Evolutionary conservation across 2,113 vertebrate species (phyloP).

Genomic region (Taxidea taxus): DNA sequence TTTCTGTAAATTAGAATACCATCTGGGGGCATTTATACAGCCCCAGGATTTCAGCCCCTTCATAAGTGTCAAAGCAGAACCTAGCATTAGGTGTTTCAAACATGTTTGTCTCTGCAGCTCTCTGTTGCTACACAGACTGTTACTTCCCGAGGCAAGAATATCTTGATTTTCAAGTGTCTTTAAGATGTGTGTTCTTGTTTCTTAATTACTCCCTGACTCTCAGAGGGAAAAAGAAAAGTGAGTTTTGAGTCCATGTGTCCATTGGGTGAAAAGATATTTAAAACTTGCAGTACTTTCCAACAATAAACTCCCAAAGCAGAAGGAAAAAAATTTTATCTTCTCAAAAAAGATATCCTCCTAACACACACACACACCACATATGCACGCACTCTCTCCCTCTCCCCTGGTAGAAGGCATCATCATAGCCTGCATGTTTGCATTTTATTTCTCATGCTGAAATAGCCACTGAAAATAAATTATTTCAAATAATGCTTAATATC

Average conservation of each 20-base stretch:
- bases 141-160: not conserved
- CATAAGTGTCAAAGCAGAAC: not conserved
- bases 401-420: not conserved
- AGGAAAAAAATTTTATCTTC: not conserved
- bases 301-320: not conserved
- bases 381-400: not conserved
- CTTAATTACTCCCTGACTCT: not conserved
- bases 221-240: not conserved
- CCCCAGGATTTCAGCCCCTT: not conserved
- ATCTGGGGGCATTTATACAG: not conserved
- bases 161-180: not conserved
- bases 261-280: slow-evolving; percentile 26
- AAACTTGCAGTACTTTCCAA: not conserved
- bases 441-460: slow-evolving; percentile 23
- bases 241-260: slow-evolving; percentile 1
- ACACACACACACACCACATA: not conserved
- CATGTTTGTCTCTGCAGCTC: not conserved
- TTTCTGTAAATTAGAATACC: not conserved
- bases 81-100: not conserved
- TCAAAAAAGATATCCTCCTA: not conserved
- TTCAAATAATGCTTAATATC: not conserved
- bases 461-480: not conserved
- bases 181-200: not conserved
- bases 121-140: not conserved
- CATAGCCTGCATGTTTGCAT: not conserved